phyloP scores from a whole-genome alignment of 2,113 vertebrate genomes.

The Cyanoramphus novaezelandiae region DNA sequence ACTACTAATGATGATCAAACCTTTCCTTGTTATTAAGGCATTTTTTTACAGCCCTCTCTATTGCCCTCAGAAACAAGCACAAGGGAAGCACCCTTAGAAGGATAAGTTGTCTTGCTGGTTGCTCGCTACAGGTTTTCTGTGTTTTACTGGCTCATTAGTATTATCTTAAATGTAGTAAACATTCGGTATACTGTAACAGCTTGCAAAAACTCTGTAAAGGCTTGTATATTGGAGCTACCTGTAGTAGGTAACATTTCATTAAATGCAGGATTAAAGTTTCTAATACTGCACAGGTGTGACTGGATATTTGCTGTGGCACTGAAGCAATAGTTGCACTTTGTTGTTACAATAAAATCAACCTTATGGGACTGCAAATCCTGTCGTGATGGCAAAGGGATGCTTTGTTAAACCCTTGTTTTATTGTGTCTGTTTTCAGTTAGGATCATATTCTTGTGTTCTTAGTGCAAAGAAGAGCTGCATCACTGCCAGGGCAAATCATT shows the following conservation, averaged over 20 bases:
- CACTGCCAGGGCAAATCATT: not conserved
- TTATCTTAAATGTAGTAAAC: not conserved
- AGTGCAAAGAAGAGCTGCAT: not conserved
- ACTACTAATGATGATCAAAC: not conserved
- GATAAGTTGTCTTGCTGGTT: not conserved
- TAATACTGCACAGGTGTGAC: not conserved
- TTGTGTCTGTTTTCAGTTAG: not conserved
- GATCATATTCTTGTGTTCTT: not conserved
- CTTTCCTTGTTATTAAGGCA: not conserved
- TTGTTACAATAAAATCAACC: not conserved
- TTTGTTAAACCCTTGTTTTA: not conserved
- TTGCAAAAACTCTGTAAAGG: not conserved
- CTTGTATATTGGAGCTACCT: not conserved
- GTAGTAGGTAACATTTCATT: not conserved
- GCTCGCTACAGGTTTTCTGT: not conserved
- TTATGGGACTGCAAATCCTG: not conserved
- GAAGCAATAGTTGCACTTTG: not conserved
- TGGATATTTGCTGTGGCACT: not conserved
- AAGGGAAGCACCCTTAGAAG: not conserved
- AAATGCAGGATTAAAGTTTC: not conserved
- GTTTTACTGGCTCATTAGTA: not conserved
- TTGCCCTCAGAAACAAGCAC: not conserved
- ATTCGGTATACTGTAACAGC: not conserved
- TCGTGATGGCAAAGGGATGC: accelerated
- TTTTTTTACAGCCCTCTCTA: not conserved